A percentile compares a stretch with the other conserved stretches of the same genome.
These are phyloP conservation scores for Arctopsyche grandis DNA, from an alignment of 1,140 invertebrate species.

Conservation along the genomic window DNA sequence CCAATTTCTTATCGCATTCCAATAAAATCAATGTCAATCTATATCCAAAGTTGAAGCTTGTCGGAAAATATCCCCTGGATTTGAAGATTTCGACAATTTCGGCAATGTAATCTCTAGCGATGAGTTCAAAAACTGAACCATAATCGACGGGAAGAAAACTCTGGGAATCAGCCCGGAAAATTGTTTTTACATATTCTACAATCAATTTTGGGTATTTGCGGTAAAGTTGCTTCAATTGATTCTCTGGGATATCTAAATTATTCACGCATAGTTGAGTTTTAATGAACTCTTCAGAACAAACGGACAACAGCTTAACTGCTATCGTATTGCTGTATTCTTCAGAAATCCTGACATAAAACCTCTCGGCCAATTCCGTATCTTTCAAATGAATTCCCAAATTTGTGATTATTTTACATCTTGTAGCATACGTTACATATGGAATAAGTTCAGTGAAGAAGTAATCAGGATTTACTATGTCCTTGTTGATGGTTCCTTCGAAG, in stretches of 20 bases:
- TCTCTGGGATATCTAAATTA: neutral
- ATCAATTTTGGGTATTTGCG: conserved; percentile 38
- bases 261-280: neutral
- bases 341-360: conserved; percentile 31
- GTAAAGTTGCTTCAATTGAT: conserved; percentile 38
- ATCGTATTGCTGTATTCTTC: conserved; percentile 23
- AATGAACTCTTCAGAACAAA: conserved; percentile 43
- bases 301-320: conserved; percentile 40
- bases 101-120: conserved; percentile 22
- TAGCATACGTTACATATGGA: conserved; percentile 27
- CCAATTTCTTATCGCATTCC: conserved; percentile 15
- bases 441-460: conserved; percentile 48
- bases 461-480: conserved; percentile 42
- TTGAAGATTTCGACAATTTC: conserved; percentile 25
- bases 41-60: conserved; percentile 33
- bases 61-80: neutral
- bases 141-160: no score
- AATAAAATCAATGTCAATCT: conserved; percentile 21
- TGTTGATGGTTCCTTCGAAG: conserved; percentile 26
- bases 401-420: conserved; percentile 40
- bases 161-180: no score
- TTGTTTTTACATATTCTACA: conserved; percentile 39
- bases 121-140: no score
- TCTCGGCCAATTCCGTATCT: conserved; percentile 31
- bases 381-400: conserved; percentile 32